Percentiles rank a stretch among this genome's conserved stretches.
phyloP scores from a whole-genome alignment of 2,113 vertebrate genomes.

The Lampris megalopsis region DNA sequence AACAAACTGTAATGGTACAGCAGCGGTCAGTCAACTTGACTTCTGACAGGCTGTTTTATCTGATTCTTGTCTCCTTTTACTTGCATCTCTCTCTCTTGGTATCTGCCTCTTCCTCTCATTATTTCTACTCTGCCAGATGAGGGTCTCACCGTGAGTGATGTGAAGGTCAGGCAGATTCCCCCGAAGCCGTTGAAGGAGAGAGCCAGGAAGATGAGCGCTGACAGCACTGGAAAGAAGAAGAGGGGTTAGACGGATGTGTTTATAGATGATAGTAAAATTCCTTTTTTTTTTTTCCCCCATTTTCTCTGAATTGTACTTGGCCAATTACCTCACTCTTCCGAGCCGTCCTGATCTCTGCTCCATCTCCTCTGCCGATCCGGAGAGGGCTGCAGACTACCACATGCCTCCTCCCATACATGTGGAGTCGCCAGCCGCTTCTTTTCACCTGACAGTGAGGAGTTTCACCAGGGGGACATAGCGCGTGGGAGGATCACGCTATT shows the following conservation, averaged over 20 bases:
- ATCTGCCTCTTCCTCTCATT: not conserved
- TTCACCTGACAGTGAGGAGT: no score
- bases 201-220: slow-evolving; percentile 89
- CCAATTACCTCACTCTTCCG: no score
- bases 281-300: no score
- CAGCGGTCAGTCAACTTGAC: not conserved
- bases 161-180: slow-evolving; percentile 94
- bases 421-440: no score
- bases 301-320: no score
- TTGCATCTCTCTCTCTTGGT: not conserved
- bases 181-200: slow-evolving; percentile 92
- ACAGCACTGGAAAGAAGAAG: slow-evolving; percentile 79
- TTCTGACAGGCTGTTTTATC: not conserved
- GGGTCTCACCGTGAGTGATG: slow-evolving; percentile 90
- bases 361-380: no score
- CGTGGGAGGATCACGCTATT: no score
- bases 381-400: no score
- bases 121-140: not conserved
- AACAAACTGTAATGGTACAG: no score
- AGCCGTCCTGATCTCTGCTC: no score
- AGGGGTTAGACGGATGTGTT: not conserved
- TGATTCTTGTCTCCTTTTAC: not conserved
- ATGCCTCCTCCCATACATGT: no score
- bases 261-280: not conserved
- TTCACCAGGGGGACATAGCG: no score